Evolutionary conservation across 2,888 invertebrate species (phyloP), one percentile per base, ranked within the genome.

Genomic region (Ptychoptera albimana): DNA sequence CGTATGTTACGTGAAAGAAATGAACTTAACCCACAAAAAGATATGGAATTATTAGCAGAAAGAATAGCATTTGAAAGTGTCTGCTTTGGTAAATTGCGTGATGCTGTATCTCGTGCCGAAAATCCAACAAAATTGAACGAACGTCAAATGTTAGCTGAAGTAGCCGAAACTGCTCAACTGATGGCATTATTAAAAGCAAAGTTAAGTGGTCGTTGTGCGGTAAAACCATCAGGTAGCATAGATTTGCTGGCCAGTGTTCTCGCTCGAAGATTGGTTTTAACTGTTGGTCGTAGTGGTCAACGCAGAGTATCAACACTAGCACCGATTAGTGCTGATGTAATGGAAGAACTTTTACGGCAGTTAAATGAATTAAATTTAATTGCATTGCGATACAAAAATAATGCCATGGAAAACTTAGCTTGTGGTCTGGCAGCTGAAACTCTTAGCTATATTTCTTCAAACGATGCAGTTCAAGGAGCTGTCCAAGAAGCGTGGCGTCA

Each of bases 1-100:
- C 73, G 77, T 46, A 69, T 71, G 43, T 64, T 84, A 16, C 70
- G 75, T 50, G 76, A 79, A 55, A 72, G 74, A 10, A 79, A 79
- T 45, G 75, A 79, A 54, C 68, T 83, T 50, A 78, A 81, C 44
- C 74, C 74, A 46, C 71, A 74, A 39, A 76, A 77, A 50, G 77
- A 76, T 56, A 64, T 82, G 50, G 77, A 81, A 55, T 69, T 85
- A 44, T 64, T 84, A 45, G 84, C 85, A 2, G 85, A 86, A 61
- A 79, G 84, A 56, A 69, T 86, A 14, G 84, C 86, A 1, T 85
- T 79, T 59, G 85, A 87, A 64, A 79, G 82, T 46, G 77, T 84
- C 16, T 70, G 82, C 46, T 73, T 82, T 46, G 72, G 75, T 49
- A 70, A 77, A 54, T 74, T 82, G 50, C 75, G 77, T 52, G 78